These are phyloP conservation scores for Ceramica pisi DNA, from an alignment of 2,888 invertebrate species.

Conservation along the genomic window DNA sequence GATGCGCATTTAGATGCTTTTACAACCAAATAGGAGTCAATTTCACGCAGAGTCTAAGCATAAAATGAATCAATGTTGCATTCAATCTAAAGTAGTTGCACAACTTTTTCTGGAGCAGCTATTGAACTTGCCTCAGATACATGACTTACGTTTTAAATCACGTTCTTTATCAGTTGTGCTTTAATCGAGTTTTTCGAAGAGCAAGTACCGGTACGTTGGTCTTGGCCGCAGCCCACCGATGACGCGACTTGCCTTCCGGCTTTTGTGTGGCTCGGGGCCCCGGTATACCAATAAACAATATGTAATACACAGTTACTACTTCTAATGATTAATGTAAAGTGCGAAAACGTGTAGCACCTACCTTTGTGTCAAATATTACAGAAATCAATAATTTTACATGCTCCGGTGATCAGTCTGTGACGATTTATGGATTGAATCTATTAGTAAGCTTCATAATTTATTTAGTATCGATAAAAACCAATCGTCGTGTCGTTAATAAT, in stretches of 20 bases:
- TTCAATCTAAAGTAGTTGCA: slow-evolving; percentile 35
- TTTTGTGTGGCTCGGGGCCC: slow-evolving; percentile 60
- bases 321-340: slow-evolving; percentile 62
- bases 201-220: slow-evolving; percentile 28
- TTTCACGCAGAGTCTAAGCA: slow-evolving; percentile 37
- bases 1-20: slow-evolving; percentile 20
- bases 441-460: slow-evolving; percentile 34
- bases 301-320: slow-evolving; percentile 51
- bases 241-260: slow-evolving; percentile 72
- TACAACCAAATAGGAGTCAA: slow-evolving; percentile 35
- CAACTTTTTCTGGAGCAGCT: slow-evolving; percentile 40
- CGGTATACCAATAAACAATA: slow-evolving; percentile 54
- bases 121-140: slow-evolving; percentile 44
- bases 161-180: slow-evolving; percentile 42
- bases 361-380: slow-evolving; percentile 24
- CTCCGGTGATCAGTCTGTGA: slow-evolving; percentile 13
- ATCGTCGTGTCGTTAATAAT: slow-evolving; percentile 7
- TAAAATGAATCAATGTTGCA: slow-evolving; percentile 46
- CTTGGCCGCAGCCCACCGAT: slow-evolving; percentile 23
- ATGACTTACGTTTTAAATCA: slow-evolving; percentile 48
- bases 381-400: slow-evolving; percentile 39
- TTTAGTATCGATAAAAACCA: slow-evolving; percentile 32
- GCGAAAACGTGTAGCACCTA: slow-evolving; percentile 48
- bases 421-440: slow-evolving; percentile 43
- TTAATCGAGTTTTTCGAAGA: slow-evolving; percentile 52